phyloP scores from a whole-genome alignment of 2,888 invertebrate genomes.

The Ferdinandea cuprea region DNA sequence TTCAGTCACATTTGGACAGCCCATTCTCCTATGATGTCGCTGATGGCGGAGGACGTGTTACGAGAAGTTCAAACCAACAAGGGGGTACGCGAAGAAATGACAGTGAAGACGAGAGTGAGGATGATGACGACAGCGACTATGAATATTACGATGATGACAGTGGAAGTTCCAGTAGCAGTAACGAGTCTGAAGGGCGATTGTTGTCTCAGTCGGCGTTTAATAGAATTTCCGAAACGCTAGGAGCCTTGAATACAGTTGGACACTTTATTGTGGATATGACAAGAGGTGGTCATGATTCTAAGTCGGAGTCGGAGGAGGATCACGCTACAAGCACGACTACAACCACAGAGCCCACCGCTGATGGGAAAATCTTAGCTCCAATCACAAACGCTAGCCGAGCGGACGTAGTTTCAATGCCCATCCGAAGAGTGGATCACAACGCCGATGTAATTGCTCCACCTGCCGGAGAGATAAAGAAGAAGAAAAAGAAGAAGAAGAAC shows the following conservation, averaged over 20 bases:
- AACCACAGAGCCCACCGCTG: conserved; percentile 10
- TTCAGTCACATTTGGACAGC: conserved; percentile 80
- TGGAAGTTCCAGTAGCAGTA: conserved; percentile 78
- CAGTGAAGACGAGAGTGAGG: conserved; percentile 79
- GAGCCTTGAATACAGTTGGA: conserved; percentile 93
- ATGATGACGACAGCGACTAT: conserved; percentile 54
- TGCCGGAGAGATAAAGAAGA: conserved; percentile 81
- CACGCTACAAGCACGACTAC: conserved; percentile 22
- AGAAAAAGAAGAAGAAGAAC: conserved; percentile 79
- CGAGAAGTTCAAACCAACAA: conserved; percentile 61
- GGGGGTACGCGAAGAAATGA: conserved; percentile 69
- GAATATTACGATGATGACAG: conserved; percentile 57
- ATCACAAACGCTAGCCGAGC: neutral
- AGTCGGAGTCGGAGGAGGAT: conserved; percentile 76
- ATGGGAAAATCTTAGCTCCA: conserved; percentile 59
- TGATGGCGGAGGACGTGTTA: conserved; percentile 54
- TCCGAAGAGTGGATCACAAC: conserved; percentile 45
- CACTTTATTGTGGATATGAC: conserved; percentile 93
- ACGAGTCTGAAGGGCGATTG: conserved; percentile 83
- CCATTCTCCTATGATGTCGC: conserved; percentile 75
- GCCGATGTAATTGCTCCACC: conserved; percentile 76
- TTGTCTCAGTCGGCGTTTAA: conserved; percentile 86
- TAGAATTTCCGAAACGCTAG: conserved; percentile 87
- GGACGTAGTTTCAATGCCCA: conserved; percentile 40
- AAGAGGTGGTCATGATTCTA: conserved; percentile 82